Conservation (phyloP, 2,113 vertebrate genomes). For the Oophaga pumilio region DNA sequence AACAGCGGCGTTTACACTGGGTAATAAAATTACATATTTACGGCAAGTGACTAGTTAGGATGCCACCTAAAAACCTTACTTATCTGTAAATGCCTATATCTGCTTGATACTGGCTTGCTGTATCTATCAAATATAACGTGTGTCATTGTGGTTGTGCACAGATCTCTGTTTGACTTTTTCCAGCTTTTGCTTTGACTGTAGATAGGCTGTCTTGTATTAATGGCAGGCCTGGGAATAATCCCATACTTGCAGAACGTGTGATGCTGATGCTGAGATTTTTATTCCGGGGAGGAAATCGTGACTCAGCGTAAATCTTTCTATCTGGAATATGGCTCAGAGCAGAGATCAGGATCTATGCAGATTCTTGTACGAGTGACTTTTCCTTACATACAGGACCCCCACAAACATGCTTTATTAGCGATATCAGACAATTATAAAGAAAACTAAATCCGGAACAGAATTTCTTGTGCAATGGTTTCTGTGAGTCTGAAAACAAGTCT, state of each 20-base stretch:
- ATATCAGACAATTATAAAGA: neutral
- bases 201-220: neutral
- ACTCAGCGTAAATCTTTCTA: slow-evolving; percentile 26
- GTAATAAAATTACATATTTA: no score
- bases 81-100: neutral
- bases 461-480: neutral
- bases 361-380: neutral
- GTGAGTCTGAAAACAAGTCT: neutral
- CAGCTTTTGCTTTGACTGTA: neutral
- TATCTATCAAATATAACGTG: no score
- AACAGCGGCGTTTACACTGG: no score
- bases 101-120: neutral
- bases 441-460: neutral
- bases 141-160: neutral
- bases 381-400: neutral
- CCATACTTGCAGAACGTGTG: neutral
- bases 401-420: neutral
- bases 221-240: slow-evolving; percentile 3
- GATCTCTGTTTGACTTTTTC: neutral
- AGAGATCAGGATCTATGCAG: neutral
- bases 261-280: neutral
- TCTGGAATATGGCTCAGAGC: neutral
- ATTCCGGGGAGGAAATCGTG: slow-evolving; percentile 6
- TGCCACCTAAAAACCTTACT: neutral
- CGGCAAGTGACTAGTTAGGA: no score